Evolutionary conservation across 2,797 vertebrate genomes (phyloP).

Genomic region (Sitta carolinensis): DNA sequence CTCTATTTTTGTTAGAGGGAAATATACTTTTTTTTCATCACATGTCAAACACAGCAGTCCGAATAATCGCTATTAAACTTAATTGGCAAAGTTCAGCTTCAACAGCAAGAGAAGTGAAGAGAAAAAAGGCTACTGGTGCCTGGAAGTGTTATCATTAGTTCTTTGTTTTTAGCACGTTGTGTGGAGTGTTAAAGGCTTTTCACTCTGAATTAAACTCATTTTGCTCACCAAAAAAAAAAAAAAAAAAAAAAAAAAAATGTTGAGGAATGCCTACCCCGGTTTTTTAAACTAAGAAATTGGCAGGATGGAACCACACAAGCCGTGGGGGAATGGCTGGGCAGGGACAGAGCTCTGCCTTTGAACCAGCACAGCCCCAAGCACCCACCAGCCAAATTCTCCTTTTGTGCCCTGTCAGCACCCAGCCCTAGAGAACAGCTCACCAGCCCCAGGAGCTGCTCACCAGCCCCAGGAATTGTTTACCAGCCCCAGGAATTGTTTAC

Average conservation of each 20-base stretch:
- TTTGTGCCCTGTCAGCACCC: background rate
- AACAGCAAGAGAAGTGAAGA: background rate
- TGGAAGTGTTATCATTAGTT: background rate
- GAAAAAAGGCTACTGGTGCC: conserved; percentile 1
- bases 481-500: background rate
- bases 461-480: background rate
- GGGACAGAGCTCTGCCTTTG: background rate
- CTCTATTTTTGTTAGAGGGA: conserved; percentile 66
- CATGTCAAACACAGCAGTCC: conserved; percentile 5
- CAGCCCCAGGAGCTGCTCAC: background rate
- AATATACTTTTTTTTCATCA: conserved; percentile 39
- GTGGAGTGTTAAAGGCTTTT: background rate
- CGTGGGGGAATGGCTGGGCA: background rate
- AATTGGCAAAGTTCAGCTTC: conserved; percentile 44
- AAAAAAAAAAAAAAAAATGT: background rate
- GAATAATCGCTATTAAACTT: conserved; percentile 16
- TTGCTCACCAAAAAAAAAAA: background rate
- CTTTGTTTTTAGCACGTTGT: background rate
- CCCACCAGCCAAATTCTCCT: background rate
- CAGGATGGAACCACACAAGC: background rate
- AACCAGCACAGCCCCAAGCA: background rate
- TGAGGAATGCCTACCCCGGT: background rate
- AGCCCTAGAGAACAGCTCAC: background rate
- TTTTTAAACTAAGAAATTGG: background rate
- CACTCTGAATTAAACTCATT: background rate